Evolutionary conservation across 2,888 invertebrate species (phyloP).

Genomic region (Temnothorax ravouxi): DNA sequence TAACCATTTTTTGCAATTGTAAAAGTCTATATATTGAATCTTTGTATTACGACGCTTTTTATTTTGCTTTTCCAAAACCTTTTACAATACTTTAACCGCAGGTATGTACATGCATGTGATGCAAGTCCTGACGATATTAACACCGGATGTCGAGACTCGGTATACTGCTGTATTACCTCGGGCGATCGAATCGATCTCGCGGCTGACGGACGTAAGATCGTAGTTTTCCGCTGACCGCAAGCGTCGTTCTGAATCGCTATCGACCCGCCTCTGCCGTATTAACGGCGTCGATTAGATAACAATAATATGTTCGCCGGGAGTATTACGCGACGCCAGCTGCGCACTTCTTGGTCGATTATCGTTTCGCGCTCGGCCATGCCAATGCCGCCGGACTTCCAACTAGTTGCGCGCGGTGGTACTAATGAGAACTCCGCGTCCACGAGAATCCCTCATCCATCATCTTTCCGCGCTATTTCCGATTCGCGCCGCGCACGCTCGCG

Average conservation of each 20-base stretch:
- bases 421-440: conserved; percentile 60
- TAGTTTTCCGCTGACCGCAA: conserved; percentile 65
- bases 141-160: background rate
- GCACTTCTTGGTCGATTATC: conserved; percentile 68
- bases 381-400: conserved; percentile 38
- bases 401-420: conserved; percentile 44
- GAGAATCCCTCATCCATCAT: conserved; percentile 64
- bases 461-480: conserved; percentile 50
- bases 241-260: conserved; percentile 67
- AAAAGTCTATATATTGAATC: background rate
- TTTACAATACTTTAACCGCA: background rate
- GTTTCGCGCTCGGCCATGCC: conserved; percentile 47
- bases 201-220: conserved; percentile 59
- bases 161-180: background rate
- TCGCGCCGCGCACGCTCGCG: conserved; percentile 36
- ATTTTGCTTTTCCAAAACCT: background rate
- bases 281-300: conserved; percentile 70
- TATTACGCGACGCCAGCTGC: conserved; percentile 52
- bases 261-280: conserved; percentile 66
- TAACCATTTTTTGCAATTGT: too few species aligned
- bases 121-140: conserved; percentile 5
- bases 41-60: background rate
- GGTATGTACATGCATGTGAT: background rate
- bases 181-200: conserved; percentile 30
- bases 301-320: conserved; percentile 55